Evolutionary conservation across 2,797 vertebrate species (phyloP).

Genomic region (Paratrypauchen microcephalus): DNA sequence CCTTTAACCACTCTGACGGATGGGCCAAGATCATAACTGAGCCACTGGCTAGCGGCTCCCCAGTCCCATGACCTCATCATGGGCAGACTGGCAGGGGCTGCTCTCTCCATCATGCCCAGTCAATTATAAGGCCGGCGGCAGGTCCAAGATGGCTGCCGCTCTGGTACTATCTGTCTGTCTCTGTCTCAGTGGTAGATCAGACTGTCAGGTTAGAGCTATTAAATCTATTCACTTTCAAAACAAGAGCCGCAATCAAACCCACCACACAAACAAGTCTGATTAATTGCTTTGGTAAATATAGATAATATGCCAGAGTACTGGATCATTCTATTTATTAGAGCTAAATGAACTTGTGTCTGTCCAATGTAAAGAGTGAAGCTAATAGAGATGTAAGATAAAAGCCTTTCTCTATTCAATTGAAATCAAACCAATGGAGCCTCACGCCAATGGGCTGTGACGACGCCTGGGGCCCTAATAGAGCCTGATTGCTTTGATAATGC

Average conservation of each 20-base stretch:
- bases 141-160: conserved; percentile 40
- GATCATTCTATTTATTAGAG: conserved; percentile 2
- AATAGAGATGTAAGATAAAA: conserved; percentile 8
- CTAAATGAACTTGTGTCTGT: conserved; percentile 9
- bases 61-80: conserved; percentile 69
- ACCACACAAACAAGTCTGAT: conserved; percentile 11
- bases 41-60: conserved; percentile 52
- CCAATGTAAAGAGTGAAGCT: neutral
- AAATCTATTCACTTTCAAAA: neutral
- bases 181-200: conserved; percentile 16
- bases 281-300: conserved; percentile 16
- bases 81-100: conserved; percentile 52
- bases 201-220: neutral
- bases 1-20: conserved; percentile 63
- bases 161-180: conserved; percentile 25
- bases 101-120: conserved; percentile 54
- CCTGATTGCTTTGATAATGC: conserved; percentile 1
- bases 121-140: conserved; percentile 53
- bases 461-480: conserved; percentile 7
- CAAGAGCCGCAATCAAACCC: conserved; percentile 8
- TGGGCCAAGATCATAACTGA: conserved; percentile 65
- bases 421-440: conserved; percentile 5
- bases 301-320: conserved; percentile 2
- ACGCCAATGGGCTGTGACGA: neutral
- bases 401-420: neutral